Conservation (phyloP, 1,140 invertebrate genomes). For the Tachypleus tridentatus region DNA sequence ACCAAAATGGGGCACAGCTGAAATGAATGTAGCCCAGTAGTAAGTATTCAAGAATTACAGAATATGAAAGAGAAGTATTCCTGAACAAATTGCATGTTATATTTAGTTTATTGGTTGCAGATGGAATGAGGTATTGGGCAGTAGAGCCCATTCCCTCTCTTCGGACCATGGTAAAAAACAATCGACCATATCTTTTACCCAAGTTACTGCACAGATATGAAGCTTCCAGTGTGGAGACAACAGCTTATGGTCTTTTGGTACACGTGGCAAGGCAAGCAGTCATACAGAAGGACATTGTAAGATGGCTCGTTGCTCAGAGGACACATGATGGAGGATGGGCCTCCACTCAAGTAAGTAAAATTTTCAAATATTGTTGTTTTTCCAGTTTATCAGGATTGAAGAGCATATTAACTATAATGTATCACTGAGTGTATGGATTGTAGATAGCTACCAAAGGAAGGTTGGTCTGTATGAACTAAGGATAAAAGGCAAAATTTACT, state of each 20-base stretch:
- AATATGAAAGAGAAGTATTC: too few species aligned
- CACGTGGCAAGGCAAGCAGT: constrained; percentile 71
- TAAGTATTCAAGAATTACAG: too few species aligned
- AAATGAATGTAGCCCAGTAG: too few species aligned
- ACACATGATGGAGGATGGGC: constrained; percentile 85
- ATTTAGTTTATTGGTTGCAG: neutral
- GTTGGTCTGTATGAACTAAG: too few species aligned
- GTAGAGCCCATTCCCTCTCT: constrained; percentile 58
- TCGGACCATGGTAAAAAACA: constrained; percentile 74
- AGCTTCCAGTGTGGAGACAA: constrained; percentile 80
- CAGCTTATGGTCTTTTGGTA: constrained; percentile 76
- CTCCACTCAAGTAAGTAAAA: constrained; percentile 58
- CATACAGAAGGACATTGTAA: constrained; percentile 68
- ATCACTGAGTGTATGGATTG: too few species aligned
- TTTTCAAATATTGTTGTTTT: too few species aligned
- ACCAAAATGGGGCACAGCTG: too few species aligned
- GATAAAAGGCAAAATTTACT: too few species aligned
- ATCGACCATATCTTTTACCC: constrained; percentile 74
- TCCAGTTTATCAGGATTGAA: too few species aligned
- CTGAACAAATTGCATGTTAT: neutral
- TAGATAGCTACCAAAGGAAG: too few species aligned
- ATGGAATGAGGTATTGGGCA: constrained; percentile 57
- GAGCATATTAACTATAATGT: too few species aligned
- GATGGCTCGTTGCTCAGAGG: constrained; percentile 84
- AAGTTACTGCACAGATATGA: constrained; percentile 76